Evolutionary conservation across 2,797 vertebrate genomes (phyloP).

Genomic region (Cossypha heuglini): DNA sequence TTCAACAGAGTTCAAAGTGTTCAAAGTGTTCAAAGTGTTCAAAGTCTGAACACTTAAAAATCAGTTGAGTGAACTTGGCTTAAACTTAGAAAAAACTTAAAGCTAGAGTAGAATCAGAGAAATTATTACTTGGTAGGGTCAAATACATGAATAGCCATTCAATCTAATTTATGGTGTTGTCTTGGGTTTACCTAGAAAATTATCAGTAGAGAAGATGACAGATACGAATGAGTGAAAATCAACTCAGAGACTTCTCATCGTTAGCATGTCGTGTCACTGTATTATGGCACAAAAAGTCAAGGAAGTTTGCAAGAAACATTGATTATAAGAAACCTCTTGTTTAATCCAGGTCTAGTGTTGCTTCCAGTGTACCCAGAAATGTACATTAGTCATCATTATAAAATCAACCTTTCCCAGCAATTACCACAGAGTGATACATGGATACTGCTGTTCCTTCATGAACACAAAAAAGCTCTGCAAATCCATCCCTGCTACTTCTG

Average conservation of each 20-base stretch:
- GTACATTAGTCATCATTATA: background rate
- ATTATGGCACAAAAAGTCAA: background rate
- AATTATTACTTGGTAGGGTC: background rate
- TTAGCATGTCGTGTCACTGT: background rate
- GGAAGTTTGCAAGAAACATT: background rate
- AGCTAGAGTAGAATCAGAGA: background rate
- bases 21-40: no score
- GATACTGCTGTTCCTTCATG: background rate
- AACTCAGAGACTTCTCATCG: background rate
- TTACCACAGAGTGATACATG: background rate
- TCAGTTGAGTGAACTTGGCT: background rate
- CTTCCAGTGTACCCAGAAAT: background rate
- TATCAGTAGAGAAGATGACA: background rate
- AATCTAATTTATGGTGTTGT: background rate
- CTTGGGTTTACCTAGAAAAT: background rate
- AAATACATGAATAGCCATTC: background rate
- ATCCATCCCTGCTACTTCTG: background rate
- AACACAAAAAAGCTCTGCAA: background rate
- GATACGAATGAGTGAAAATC: background rate
- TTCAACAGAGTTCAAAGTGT: no score
- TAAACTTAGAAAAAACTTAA: background rate
- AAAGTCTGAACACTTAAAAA: background rate
- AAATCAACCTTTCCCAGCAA: background rate
- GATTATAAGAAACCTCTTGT: background rate
- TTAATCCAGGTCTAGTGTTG: background rate